These are phyloP conservation scores for Propsilocerus akamusi DNA, from an alignment of 1,140 invertebrate species.

Conservation along the genomic window DNA sequence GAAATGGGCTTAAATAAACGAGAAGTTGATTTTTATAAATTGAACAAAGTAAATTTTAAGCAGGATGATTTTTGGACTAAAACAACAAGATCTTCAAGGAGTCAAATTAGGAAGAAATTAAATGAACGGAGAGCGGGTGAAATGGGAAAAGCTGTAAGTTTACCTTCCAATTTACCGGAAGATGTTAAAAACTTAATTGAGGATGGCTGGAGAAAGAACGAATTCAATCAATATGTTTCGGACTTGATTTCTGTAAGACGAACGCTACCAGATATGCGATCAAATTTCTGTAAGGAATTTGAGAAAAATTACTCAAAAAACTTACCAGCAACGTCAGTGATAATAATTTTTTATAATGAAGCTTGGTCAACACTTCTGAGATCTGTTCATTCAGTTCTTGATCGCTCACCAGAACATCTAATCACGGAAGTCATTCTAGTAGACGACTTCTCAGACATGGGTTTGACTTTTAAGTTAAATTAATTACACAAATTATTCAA, in stretches of 20 bases:
- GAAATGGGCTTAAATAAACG: too few relatives aligned
- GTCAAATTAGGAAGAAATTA: too few relatives aligned
- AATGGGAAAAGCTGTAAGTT: conserved; percentile 66
- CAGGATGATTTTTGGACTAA: conserved; percentile 15
- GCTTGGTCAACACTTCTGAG: conserved; percentile 59
- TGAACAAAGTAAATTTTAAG: too few relatives aligned
- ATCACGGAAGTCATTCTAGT: conserved; percentile 67
- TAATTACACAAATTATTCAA: not conserved
- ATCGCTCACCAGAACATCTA: conserved; percentile 46
- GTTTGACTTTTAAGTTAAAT: conserved; percentile 25
- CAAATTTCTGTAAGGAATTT: conserved; percentile 37
- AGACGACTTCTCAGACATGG: conserved; percentile 61
- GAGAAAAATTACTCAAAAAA: conserved; percentile 10
- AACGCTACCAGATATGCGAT: conserved; percentile 54
- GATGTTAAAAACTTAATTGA: conserved; percentile 56
- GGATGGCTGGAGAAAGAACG: conserved; percentile 25
- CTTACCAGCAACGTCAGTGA: conserved; percentile 40
- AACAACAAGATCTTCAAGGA: too few relatives aligned
- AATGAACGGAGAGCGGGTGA: conserved; percentile 45
- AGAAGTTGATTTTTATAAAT: too few relatives aligned
- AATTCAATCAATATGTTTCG: conserved; percentile 66
- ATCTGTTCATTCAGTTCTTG: conserved; percentile 54
- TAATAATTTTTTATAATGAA: conserved; percentile 71
- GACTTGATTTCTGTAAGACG: conserved; percentile 67
- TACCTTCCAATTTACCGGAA: conserved; percentile 61